Evolutionary conservation across 2,888 invertebrate genomes (phyloP).

Genomic region (Teinopalpus imperialis): DNA sequence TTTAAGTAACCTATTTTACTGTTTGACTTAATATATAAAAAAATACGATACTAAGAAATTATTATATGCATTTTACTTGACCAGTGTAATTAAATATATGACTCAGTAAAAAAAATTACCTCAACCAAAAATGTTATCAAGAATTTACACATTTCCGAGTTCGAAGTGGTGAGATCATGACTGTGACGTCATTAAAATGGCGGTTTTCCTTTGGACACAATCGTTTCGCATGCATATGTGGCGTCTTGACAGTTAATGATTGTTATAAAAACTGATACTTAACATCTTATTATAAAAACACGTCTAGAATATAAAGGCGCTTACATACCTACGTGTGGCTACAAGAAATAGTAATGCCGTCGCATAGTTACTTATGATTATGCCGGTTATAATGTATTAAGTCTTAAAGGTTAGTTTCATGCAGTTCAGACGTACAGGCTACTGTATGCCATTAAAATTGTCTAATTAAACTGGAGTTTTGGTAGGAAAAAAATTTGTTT

Average conservation of each 20-base stretch:
- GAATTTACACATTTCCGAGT: too few relatives aligned
- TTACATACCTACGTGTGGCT: background rate
- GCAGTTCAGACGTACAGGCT: background rate
- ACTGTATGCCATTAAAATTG: background rate
- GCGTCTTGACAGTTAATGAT: constrained; percentile 2
- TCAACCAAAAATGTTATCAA: too few relatives aligned
- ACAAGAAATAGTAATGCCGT: background rate
- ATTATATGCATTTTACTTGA: too few relatives aligned
- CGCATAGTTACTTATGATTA: too few relatives aligned
- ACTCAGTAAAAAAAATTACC: too few relatives aligned
- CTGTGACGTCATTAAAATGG: constrained; percentile 9
- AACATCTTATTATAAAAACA: constrained; percentile 10
- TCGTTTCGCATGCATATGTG: constrained; percentile 5
- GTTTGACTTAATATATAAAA: too few relatives aligned
- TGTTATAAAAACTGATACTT: constrained; percentile 6
- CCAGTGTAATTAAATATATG: too few relatives aligned
- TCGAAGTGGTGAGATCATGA: constrained; percentile 11
- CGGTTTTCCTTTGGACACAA: constrained; percentile 2
- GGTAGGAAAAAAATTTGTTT: too few relatives aligned
- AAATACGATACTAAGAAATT: too few relatives aligned
- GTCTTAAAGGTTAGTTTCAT: constrained; percentile 10
- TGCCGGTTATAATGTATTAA: too few relatives aligned
- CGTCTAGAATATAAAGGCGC: constrained; percentile 5
- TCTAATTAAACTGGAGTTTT: background rate
- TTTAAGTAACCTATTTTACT: too few relatives aligned